These are phyloP conservation scores for Caerostris darwini DNA, from an alignment of 1,140 invertebrate species.

Conservation along the genomic window DNA sequence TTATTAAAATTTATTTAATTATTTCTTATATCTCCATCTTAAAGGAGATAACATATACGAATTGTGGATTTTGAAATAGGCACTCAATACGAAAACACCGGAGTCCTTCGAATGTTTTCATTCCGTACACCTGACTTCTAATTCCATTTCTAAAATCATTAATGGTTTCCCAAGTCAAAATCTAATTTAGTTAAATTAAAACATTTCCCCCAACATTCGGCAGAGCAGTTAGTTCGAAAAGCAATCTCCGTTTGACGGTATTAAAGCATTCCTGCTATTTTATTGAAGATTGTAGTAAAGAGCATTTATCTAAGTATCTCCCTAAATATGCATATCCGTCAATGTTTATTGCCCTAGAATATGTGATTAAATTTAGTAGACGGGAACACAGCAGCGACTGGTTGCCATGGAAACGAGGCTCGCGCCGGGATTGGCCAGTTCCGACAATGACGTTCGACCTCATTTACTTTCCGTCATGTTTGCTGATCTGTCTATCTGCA, in stretches of 20 bases:
- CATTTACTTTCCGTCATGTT: constrained; percentile 75
- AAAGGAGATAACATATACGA: too few relatives aligned
- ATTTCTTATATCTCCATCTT: too few relatives aligned
- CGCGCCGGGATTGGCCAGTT: constrained; percentile 70
- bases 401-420: constrained; percentile 74
- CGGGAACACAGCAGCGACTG: constrained; percentile 40
- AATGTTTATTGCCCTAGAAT: constrained; percentile 76
- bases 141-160: constrained; percentile 36
- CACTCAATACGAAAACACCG: neutral
- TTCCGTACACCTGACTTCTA: neutral
- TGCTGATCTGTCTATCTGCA: constrained; percentile 76
- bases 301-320: constrained; percentile 74
- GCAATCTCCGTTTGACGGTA: constrained; percentile 51
- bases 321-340: constrained; percentile 75
- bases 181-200: constrained; percentile 44
- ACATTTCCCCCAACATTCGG: constrained; percentile 41
- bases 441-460: constrained; percentile 76
- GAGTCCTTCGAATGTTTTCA: neutral
- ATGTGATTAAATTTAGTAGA: constrained; percentile 77
- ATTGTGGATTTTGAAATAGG: neutral
- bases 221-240: constrained; percentile 37
- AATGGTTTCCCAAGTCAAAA: neutral
- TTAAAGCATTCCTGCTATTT: constrained; percentile 73
- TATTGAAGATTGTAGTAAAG: constrained; percentile 72
- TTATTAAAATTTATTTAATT: too few relatives aligned